phyloP scores from a whole-genome alignment of 2,797 vertebrate genomes.

The Tympanoctomys barrerae region DNA sequence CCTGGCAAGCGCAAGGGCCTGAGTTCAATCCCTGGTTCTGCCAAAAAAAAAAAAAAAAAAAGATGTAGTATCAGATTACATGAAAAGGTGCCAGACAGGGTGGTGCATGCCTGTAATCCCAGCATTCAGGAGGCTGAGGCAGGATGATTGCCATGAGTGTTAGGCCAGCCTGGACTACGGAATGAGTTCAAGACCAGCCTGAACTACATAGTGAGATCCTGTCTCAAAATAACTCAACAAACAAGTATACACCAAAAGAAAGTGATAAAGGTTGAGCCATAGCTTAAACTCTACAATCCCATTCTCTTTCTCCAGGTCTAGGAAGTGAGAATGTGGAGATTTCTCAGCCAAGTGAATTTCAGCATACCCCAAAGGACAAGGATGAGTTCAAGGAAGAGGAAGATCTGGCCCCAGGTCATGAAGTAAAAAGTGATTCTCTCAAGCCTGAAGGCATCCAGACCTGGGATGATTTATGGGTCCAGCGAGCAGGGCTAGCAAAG shows the following conservation, averaged over 20 bases:
- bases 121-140: neutral
- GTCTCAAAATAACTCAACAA: neutral
- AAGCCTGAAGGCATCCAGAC: conserved; percentile 76
- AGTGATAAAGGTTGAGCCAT: neutral
- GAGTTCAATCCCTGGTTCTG: too few relatives aligned
- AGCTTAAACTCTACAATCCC: conserved; percentile 12
- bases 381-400: conserved; percentile 79
- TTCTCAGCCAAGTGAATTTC: conserved; percentile 65
- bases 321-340: conserved; percentile 69
- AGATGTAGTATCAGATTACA: too few relatives aligned
- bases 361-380: conserved; percentile 66
- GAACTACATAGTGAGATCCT: neutral
- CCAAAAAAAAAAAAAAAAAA: too few relatives aligned
- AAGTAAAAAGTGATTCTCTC: conserved; percentile 70
- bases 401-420: conserved; percentile 58
- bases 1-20: too few relatives aligned
- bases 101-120: neutral
- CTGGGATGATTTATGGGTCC: conserved; percentile 81
- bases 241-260: neutral
- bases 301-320: conserved; percentile 71
- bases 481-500: conserved; percentile 71
- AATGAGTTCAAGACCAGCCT: neutral
- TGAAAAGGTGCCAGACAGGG: neutral
- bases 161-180: neutral
- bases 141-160: neutral